phyloP scores from a whole-genome alignment of 2,797 vertebrate species.

The Mus minutoides region DNA sequence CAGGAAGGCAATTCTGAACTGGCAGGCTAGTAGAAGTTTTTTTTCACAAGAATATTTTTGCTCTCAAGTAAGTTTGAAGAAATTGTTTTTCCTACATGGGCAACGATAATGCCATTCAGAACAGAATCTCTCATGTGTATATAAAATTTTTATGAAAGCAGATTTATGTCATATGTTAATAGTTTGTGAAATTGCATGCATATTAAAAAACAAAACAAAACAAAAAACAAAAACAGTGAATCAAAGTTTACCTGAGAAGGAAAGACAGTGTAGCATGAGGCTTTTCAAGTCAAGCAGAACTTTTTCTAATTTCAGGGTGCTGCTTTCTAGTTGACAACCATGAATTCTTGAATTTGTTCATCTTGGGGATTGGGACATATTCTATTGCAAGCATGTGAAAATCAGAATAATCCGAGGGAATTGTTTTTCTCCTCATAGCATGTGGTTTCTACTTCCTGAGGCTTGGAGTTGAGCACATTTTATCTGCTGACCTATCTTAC shows the following conservation, averaged over 20 bases:
- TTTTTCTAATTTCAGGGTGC: background rate
- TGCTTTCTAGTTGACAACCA: background rate
- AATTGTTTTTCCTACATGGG: background rate
- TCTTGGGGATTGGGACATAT: background rate
- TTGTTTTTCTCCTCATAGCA: background rate
- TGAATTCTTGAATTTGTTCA: background rate
- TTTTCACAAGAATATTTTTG: background rate
- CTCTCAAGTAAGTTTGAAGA: constrained; percentile 25
- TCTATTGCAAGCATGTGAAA: background rate
- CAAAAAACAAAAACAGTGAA: background rate
- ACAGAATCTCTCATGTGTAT: background rate
- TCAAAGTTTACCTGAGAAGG: background rate
- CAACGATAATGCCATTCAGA: constrained; percentile 22
- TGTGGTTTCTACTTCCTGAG: background rate
- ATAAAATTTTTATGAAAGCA: constrained; percentile 10
- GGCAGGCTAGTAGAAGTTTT: background rate
- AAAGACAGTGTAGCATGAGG: background rate
- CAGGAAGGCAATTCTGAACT: background rate
- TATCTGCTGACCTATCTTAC: too few species aligned
- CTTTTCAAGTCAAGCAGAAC: background rate
- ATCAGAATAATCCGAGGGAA: background rate
- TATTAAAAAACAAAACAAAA: background rate
- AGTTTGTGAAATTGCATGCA: background rate
- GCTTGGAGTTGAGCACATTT: background rate
- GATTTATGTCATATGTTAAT: constrained; percentile 37